Evolutionary conservation across 2,888 invertebrate species (phyloP).

Genomic region (Creontiades dilutus): DNA sequence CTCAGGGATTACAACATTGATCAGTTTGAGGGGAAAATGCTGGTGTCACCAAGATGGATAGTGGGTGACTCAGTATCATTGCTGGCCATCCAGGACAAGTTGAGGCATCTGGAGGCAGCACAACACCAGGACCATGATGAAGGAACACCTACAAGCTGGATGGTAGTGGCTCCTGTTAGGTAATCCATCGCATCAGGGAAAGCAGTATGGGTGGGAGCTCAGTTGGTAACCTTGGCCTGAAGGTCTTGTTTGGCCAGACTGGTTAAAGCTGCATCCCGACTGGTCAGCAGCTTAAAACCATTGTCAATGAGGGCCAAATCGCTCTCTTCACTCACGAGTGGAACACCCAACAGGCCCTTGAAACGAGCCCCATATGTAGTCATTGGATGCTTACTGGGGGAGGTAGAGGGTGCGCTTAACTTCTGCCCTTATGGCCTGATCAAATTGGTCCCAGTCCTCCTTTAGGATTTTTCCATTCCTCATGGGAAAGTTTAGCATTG

Average conservation of each 20-base stretch:
- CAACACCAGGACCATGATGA: slow-evolving; percentile 23
- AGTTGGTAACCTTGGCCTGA: background rate
- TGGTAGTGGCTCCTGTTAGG: background rate
- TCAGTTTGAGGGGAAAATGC: too few species aligned
- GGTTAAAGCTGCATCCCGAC: background rate
- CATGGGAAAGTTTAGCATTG: too few species aligned
- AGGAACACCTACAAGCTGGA: background rate
- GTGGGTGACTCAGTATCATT: background rate
- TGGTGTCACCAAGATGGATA: background rate
- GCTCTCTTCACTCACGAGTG: background rate
- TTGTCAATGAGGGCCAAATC: slow-evolving; percentile 61
- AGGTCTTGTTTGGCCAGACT: slow-evolving; percentile 1
- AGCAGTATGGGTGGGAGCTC: background rate
- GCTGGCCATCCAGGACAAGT: background rate
- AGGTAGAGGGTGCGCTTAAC: slow-evolving; percentile 52
- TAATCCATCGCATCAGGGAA: background rate
- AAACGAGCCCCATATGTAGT: slow-evolving; percentile 65
- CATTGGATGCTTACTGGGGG: slow-evolving; percentile 64
- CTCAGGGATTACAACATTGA: slow-evolving; percentile 25
- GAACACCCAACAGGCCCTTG: slow-evolving; percentile 48
- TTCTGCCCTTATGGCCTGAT: slow-evolving; percentile 51
- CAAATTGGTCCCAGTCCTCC: slow-evolving; percentile 41
- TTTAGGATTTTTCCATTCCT: background rate
- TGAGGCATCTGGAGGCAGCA: slow-evolving; percentile 34
- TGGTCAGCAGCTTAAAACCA: too few species aligned